Percentiles rank a stretch among this genome's conserved stretches.
phyloP scores from a whole-genome alignment of 2,797 vertebrate genomes.

The Sebastes trivittatus region DNA sequence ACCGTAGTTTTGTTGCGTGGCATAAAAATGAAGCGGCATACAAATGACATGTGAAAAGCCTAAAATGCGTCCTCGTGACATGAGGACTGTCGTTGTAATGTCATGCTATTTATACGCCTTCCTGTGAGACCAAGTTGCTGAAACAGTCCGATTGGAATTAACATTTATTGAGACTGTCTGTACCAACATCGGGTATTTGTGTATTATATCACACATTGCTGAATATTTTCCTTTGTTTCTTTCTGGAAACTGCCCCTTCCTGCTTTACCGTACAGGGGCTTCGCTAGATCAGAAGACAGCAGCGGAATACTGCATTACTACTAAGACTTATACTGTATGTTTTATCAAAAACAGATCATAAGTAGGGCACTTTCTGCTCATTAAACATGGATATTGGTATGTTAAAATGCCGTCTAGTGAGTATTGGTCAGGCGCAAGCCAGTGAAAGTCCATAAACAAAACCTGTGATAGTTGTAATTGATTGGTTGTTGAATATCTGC shows the following conservation, averaged over 20 bases:
- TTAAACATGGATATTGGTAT: conserved; percentile 21
- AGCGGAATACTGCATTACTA: background rate
- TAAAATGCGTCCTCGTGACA: no score
- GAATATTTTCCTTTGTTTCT: conserved; percentile 10
- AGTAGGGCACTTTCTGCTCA: background rate
- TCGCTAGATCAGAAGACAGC: conserved; percentile 11
- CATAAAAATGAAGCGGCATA: fast-evolving
- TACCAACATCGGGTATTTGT: conserved; percentile 26
- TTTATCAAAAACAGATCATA: conserved; percentile 18
- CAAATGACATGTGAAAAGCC: no score
- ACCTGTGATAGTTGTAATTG: conserved; percentile 31
- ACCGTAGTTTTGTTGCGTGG: no score
- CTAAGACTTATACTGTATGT: conserved; percentile 1
- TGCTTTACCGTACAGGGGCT: background rate
- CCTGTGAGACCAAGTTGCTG: background rate
- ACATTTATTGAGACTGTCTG: conserved; percentile 37
- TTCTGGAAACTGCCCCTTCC: conserved; percentile 9
- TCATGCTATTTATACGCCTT: no score
- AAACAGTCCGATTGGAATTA: conserved; percentile 25
- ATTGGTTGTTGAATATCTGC: conserved; percentile 28
- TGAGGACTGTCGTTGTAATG: no score
- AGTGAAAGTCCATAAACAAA: conserved; percentile 33
- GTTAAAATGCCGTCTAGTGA: background rate
- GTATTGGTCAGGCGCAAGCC: conserved; percentile 1
- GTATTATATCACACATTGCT: conserved; percentile 10